Conservation (phyloP, 2,797 vertebrate species). For the Hypotaenidia okinawae region DNA sequence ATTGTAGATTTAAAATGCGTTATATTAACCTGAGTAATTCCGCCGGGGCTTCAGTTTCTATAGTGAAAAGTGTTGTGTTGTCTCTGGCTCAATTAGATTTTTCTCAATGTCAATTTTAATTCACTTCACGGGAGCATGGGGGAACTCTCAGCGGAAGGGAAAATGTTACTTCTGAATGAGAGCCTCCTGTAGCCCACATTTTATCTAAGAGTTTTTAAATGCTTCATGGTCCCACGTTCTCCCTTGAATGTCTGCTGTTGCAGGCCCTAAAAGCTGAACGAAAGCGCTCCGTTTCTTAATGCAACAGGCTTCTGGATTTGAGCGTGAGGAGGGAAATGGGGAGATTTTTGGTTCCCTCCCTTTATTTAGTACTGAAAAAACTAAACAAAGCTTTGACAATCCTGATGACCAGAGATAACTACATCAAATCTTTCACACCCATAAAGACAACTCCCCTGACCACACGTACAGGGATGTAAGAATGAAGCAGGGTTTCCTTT, state of each 20-base stretch:
- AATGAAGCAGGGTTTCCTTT: not conserved
- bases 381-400: not conserved
- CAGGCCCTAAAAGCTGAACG: not conserved
- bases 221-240: not conserved
- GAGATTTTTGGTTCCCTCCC: not conserved
- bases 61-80: conserved; percentile 60
- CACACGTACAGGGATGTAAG: not conserved
- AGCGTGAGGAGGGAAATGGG: not conserved
- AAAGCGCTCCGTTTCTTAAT: not conserved
- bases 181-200: conserved; percentile 14
- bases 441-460: not conserved
- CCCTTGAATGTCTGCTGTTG: not conserved
- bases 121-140: conserved; percentile 32
- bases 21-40: conserved; percentile 55
- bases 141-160: conserved; percentile 42
- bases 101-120: conserved; percentile 69
- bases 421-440: not conserved
- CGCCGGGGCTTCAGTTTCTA: conserved; percentile 20
- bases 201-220: conserved; percentile 43
- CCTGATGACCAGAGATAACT: not conserved
- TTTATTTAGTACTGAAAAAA: not conserved
- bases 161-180: conserved; percentile 39
- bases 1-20: conserved; percentile 58
- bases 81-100: conserved; percentile 69
- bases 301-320: not conserved